These are phyloP conservation scores for Himantopus leucocephalus DNA, from an alignment of 2,113 vertebrate genomes.

Conservation along the genomic window DNA sequence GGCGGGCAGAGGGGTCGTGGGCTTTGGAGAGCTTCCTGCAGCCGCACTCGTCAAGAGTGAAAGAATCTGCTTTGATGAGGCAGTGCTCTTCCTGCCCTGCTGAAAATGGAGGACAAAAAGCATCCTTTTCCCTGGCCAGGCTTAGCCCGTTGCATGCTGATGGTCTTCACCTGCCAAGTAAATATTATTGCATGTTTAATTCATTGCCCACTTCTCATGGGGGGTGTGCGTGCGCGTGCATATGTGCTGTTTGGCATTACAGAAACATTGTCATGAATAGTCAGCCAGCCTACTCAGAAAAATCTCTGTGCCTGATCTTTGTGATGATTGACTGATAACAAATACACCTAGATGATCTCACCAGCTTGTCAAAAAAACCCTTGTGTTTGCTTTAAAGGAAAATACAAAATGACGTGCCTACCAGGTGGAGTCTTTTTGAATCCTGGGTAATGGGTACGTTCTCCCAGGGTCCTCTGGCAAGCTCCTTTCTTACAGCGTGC, in stretches of 20 bases:
- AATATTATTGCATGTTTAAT: neutral
- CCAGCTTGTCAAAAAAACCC: neutral
- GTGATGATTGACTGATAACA: neutral
- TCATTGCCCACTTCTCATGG: neutral
- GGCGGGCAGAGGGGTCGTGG: neutral
- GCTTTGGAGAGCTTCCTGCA: neutral
- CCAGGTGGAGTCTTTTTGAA: neutral
- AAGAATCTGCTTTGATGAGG: neutral
- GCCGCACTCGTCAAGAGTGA: neutral
- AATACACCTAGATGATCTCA: neutral
- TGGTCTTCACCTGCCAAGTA: neutral
- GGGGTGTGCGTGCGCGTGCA: accelerated
- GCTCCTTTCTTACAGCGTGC: neutral
- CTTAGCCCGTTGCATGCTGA: neutral
- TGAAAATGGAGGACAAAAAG: neutral
- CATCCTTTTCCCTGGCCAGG: neutral
- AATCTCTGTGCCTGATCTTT: neutral
- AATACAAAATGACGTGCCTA: accelerated
- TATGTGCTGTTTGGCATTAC: accelerated
- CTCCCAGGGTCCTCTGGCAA: neutral
- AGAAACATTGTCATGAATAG: accelerated
- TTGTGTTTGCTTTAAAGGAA: neutral
- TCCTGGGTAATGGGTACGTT: neutral
- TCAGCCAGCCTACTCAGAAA: neutral
- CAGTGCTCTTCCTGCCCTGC: neutral